Conservation (phyloP, 2,797 vertebrate genomes). For the Urocyon cinereoargenteus region DNA sequence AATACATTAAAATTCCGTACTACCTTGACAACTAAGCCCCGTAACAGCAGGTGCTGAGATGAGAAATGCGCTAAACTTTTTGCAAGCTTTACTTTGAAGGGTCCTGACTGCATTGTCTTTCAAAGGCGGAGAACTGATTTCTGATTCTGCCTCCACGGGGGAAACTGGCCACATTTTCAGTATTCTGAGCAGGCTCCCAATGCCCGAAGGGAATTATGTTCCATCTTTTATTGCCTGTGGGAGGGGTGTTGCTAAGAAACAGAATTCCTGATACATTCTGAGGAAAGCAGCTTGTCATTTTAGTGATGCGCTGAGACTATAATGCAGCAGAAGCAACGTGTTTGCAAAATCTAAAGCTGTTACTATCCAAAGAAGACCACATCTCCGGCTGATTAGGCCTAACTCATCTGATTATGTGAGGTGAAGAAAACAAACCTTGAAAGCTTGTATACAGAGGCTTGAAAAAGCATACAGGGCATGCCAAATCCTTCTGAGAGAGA, state of each 20-base stretch:
- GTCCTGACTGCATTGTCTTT: slow-evolving; percentile 42
- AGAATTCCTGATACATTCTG: slow-evolving; percentile 80
- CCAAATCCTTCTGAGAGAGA: neutral
- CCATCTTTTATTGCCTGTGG: slow-evolving; percentile 83
- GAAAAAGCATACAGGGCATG: neutral
- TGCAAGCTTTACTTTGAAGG: slow-evolving; percentile 41
- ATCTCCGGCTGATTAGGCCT: slow-evolving; percentile 22
- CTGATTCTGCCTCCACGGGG: slow-evolving; percentile 35
- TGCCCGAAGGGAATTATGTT: slow-evolving; percentile 79
- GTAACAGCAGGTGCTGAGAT: neutral
- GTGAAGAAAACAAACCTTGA: slow-evolving; percentile 46
- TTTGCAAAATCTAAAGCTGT: slow-evolving; percentile 54
- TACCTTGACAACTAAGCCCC: neutral
- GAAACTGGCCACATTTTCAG: slow-evolving; percentile 71
- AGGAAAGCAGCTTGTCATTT: slow-evolving; percentile 79
- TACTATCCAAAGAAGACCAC: slow-evolving; percentile 1
- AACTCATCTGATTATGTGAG: neutral
- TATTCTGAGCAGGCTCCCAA: slow-evolving; percentile 74
- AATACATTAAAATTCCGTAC: slow-evolving; percentile 26
- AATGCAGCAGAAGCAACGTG: slow-evolving; percentile 51
- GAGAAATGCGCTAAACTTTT: slow-evolving; percentile 23
- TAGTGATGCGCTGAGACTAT: slow-evolving; percentile 71
- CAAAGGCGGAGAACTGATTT: slow-evolving; percentile 64
- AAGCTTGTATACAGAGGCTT: neutral
- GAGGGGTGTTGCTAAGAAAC: slow-evolving; percentile 87